Conservation (phyloP, 2,113 vertebrate genomes). For the Myanophis thanlyinensis region DNA sequence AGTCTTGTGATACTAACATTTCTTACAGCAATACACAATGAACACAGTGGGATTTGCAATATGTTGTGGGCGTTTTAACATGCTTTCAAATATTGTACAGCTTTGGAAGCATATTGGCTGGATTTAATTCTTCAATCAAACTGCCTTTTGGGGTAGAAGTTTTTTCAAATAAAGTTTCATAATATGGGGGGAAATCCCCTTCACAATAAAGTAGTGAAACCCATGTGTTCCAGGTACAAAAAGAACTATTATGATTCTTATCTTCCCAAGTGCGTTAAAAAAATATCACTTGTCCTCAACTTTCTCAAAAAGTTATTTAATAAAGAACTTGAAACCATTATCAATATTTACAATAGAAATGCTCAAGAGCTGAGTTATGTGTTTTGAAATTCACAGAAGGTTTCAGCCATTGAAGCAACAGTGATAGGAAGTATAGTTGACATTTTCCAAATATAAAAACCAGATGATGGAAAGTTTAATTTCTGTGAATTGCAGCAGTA, state of each 20-base stretch:
- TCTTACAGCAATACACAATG: background rate
- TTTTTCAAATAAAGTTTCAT: conserved; percentile 54
- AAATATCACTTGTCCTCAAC: conserved; percentile 68
- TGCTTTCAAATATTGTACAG: conserved; percentile 26
- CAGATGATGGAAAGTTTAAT: conserved; percentile 73
- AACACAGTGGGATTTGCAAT: background rate
- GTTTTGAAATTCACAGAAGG: conserved; percentile 70
- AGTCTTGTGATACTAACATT: background rate
- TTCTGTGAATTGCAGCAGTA: conserved; percentile 64
- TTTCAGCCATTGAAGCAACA: conserved; percentile 61
- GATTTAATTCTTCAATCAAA: conserved; percentile 42
- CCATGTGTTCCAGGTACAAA: conserved; percentile 67
- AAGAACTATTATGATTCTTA: conserved; percentile 73
- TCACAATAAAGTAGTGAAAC: conserved; percentile 55
- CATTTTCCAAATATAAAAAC: conserved; percentile 72
- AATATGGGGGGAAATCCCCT: conserved; percentile 40
- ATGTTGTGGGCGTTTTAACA: conserved; percentile 4
- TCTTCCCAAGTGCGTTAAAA: conserved; percentile 69
- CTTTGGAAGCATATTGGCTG: background rate
- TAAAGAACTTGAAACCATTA: conserved; percentile 76
- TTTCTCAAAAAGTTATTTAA: conserved; percentile 76
- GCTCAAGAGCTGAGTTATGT: conserved; percentile 69
- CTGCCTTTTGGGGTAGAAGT: conserved; percentile 1
- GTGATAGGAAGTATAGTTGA: conserved; percentile 70
- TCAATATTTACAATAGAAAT: conserved; percentile 76